Evolutionary conservation across 1,140 invertebrate genomes (phyloP), one percentile per base, ranked within the genome.

Genomic region (Tetramorium parvispinum): DNA sequence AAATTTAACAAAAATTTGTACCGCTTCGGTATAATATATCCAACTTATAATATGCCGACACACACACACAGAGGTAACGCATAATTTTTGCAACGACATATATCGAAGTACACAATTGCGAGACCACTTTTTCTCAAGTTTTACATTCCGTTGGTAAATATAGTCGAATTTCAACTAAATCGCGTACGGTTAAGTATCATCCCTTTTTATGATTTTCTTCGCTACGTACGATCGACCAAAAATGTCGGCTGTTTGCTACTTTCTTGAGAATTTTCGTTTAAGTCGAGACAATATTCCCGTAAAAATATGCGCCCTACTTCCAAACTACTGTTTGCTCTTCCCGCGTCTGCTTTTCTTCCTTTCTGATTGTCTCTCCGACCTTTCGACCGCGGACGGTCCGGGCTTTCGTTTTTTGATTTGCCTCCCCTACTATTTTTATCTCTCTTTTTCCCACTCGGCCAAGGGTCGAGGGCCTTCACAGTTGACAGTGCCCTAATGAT

Each of bases 231-330:
- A 37, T 11, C 49, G 10, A 24, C 57, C 24, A 18, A 21, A 66
- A 46, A 24, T 37, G 8, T 21, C 55, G 40, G 27, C n/a, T 82
- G 21, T 59, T 81, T 40, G 46, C n/a, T 32, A 37, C n/a, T 27
- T 46, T 66, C 65, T 49, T 49, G 55, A 59, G 49, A 49, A 27
- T 79, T 81, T 49, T 73, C 27, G 10, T 24, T 27, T 13, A 57
- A 85, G 21, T 24, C 55, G 57, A 68, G 81, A 87, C 73, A 57
- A 87, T 61, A 61, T 76, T 73, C 63, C n/a, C 32, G 63, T 71
- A 86, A 79, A 89, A 87, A 83, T 77, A 24, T 32, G 82, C 53
- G 88, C 5, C 77, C 88, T 86, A 88, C 77, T 89, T 89, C 3
- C 51, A 63, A 82, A 88, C 85, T 87, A 32, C 51, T 86, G 10